These are phyloP conservation scores for Chrysocyon brachyurus DNA, from an alignment of 2,797 vertebrate species.

Conservation along the genomic window DNA sequence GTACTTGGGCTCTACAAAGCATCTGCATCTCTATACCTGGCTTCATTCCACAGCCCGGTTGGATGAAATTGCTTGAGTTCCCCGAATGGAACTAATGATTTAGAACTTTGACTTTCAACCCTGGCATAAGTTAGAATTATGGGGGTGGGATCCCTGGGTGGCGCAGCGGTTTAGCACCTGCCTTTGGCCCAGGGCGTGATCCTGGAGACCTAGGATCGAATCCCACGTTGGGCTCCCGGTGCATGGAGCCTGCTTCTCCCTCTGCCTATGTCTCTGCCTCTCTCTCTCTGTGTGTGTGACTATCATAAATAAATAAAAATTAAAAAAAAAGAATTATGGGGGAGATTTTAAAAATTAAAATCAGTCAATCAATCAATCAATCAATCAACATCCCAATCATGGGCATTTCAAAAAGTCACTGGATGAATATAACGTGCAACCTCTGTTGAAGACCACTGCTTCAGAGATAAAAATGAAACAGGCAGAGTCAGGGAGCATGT, in stretches of 20 bases:
- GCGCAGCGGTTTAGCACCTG: too few relatives aligned
- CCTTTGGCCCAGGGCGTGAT: too few relatives aligned
- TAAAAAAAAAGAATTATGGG: not conserved
- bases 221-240: too few relatives aligned
- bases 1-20: not conserved
- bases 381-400: not conserved
- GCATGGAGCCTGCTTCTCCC: too few relatives aligned
- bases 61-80: not conserved
- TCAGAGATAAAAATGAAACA: not conserved
- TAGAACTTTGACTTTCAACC: not conserved
- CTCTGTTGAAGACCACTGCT: not conserved
- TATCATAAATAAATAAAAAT: too few relatives aligned
- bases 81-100: not conserved
- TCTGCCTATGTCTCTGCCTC: too few relatives aligned
- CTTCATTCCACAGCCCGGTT: not conserved
- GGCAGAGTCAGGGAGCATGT: not conserved
- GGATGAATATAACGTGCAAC: not conserved
- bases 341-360: not conserved
- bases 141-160: too few relatives aligned
- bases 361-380: not conserved
- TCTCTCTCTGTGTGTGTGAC: too few relatives aligned
- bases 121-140: not conserved
- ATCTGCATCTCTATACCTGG: not conserved
- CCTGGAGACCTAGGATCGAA: too few relatives aligned
- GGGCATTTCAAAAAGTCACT: not conserved